Percentiles rank a stretch among this genome's conserved stretches.
These are phyloP conservation scores for Chondrilla cf. caribensis DNA, from an alignment of 37 sponge, comb jelly and placozoan species.

Conservation along the genomic window DNA sequence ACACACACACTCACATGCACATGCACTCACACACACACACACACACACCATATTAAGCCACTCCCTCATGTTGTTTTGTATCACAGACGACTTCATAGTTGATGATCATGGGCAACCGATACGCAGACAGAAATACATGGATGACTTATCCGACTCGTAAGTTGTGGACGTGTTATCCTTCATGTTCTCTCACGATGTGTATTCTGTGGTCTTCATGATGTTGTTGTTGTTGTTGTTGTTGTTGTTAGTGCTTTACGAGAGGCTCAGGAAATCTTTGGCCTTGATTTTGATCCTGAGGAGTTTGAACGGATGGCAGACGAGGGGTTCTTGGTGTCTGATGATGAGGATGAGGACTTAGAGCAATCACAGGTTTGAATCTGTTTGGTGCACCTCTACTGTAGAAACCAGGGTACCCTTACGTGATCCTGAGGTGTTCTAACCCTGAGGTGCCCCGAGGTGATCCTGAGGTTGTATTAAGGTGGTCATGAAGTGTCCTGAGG, in stretches of 20 bases:
- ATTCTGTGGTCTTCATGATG: not conserved
- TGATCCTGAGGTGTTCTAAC: too few relatives aligned
- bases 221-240: not conserved
- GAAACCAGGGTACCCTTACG: not conserved
- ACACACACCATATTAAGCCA: too few relatives aligned
- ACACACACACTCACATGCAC: too few relatives aligned
- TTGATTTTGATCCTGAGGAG: constrained; percentile 85
- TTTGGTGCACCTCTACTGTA: too few relatives aligned
- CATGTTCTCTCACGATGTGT: not conserved
- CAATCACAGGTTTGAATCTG: not conserved
- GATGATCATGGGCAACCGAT: constrained; percentile 82
- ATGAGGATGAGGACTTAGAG: constrained; percentile 50
- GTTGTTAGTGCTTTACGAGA: constrained; percentile 74
- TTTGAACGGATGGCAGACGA: constrained; percentile 59
- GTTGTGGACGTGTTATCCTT: not conserved
- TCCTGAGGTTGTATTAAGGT: too few relatives aligned
- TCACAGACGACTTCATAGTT: constrained; percentile 82
- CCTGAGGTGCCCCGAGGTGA: too few relatives aligned
- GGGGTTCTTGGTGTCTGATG: constrained; percentile 48
- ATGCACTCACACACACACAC: too few relatives aligned
- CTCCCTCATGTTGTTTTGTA: not conserved
- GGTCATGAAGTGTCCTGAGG: too few relatives aligned
- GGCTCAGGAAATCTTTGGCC: constrained; percentile 91
- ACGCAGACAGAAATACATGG: constrained; percentile 42
- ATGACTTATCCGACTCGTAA: constrained; percentile 51